Evolutionary conservation across 2,797 vertebrate species (phyloP).

Genomic region (Anas flavirostris): DNA sequence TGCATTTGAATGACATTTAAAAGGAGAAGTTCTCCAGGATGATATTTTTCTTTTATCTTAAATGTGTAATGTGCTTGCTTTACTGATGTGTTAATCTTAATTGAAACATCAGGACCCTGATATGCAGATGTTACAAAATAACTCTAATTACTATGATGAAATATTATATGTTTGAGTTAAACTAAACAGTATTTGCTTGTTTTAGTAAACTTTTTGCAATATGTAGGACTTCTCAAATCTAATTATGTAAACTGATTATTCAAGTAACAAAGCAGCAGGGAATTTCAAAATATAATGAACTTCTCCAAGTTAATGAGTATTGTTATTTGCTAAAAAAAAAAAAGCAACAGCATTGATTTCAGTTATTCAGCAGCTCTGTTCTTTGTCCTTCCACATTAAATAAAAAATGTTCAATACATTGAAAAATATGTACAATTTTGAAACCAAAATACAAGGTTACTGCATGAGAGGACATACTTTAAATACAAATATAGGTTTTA

Average conservation of each 20-base stretch:
- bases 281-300: conserved; percentile 12
- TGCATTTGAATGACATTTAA: conserved; percentile 3
- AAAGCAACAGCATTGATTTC: not conserved
- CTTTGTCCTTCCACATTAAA: not conserved
- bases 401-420: not conserved
- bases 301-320: not conserved
- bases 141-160: not conserved
- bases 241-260: conserved; percentile 23
- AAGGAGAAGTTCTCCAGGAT: not conserved
- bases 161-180: not conserved
- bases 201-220: not conserved
- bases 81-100: not conserved
- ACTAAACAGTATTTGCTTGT: not conserved
- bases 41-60: not conserved
- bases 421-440: not conserved
- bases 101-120: not conserved
- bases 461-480: not conserved
- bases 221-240: conserved; percentile 20
- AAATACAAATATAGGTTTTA: not conserved
- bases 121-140: not conserved
- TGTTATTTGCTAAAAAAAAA: not conserved
- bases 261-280: conserved; percentile 14
- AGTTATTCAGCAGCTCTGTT: not conserved
- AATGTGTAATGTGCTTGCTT: not conserved
- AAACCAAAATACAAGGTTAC: not conserved